Evolutionary conservation across 2,888 invertebrate species (phyloP).

Genomic region (Orthosia gracilis): DNA sequence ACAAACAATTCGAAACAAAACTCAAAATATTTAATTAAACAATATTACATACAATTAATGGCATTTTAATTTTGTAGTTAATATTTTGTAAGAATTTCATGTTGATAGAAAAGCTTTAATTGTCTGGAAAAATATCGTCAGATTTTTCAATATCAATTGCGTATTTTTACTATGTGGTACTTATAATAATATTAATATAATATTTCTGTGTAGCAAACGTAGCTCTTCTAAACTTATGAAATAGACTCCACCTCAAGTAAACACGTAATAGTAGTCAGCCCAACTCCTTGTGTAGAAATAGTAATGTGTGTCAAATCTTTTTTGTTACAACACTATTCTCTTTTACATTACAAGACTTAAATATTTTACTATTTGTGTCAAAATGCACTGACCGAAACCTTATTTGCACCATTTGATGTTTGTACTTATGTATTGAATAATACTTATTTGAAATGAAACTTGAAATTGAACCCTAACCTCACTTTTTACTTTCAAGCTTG

Average conservation of each 20-base stretch:
- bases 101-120: conserved; percentile 71
- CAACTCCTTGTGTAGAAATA: conserved; percentile 51
- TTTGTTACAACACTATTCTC: conserved; percentile 27
- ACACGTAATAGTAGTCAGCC: conserved; percentile 42
- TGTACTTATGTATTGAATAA: not conserved
- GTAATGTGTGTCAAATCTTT: conserved; percentile 49
- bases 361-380: conserved; percentile 18
- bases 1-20: conserved; percentile 48
- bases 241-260: conserved; percentile 39
- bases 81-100: conserved; percentile 65
- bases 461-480: not conserved
- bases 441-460: not conserved
- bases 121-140: conserved; percentile 61
- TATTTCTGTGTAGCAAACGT: conserved; percentile 60
- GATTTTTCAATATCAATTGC: conserved; percentile 64
- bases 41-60: conserved; percentile 63
- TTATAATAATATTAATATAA: conserved; percentile 62
- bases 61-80: conserved; percentile 70
- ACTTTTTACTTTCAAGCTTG: not conserved
- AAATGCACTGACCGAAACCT: conserved; percentile 30
- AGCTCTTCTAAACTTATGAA: conserved; percentile 51
- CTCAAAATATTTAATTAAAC: conserved; percentile 52
- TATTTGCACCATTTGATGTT: conserved; percentile 5
- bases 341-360: conserved; percentile 33
- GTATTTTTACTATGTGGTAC: conserved; percentile 63